Evolutionary conservation across 2,797 vertebrate genomes (phyloP), one percentile per base, ranked within the genome.

Genomic region (Gymnopithys bicolor): DNA sequence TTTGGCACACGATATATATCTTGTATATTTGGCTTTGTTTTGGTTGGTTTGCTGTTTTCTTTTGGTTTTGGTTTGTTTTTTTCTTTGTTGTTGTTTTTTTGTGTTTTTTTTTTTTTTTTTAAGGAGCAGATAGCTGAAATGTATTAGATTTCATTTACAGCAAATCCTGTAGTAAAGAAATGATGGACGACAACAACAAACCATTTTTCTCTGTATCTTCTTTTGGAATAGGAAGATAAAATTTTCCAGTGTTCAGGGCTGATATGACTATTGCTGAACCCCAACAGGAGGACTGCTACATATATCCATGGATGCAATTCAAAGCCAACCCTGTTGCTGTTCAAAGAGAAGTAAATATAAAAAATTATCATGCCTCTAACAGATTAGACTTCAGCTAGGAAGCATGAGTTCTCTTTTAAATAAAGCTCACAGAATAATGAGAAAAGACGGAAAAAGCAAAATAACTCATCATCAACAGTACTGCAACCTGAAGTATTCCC

Each of bases 1-100:
- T 68, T 32, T 51, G n/a, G 30, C 0, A 0, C 37, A 73, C 27
- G 15, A 27, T 41, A 56, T 0, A 0, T 3, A 35, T 19, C 8
- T 3, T 7, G 9, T 59, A 28, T 52, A 17, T 33, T 45, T 69
- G 33, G 37, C 13, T 89, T 90, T 55, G 4, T 1, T 23, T 33
- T 4, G 33, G 15, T 15, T 56, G 23, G 22, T 52, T 30, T 52
- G 19, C 22, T n/a, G 21, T 11, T 37, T 11, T 37, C 9, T 37
- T 37, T 37, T 37, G 37, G 37, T 37, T 11, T 37, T 13, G 5
- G 5, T 19, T 15, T 53, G 33, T 33, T 33, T 33, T 33, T 78
- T 81, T 73, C 33, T 28, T 14, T 41, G 39, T 41, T 41, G 16
- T 39, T 14, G 39, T 6, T 39, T 14, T 39, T 39, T 52, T 52